phyloP scores from a whole-genome alignment of 1,140 invertebrate species.

The Conus ventricosus region DNA sequence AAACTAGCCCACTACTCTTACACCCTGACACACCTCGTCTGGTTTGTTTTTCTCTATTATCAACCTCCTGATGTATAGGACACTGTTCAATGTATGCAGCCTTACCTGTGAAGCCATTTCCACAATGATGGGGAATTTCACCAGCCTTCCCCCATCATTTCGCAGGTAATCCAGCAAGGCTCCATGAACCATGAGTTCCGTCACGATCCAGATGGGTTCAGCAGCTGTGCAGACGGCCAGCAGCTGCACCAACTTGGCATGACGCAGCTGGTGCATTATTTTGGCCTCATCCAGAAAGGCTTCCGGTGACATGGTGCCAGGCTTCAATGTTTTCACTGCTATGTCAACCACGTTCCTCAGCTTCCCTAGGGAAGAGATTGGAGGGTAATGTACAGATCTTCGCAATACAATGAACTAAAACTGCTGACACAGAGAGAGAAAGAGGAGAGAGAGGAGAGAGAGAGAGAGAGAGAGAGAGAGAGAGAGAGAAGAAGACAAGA shows the following conservation, averaged over 20 bases:
- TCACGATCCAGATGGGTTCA: slow-evolving; percentile 99
- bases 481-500: too few species aligned
- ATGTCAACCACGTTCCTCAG: slow-evolving; percentile 95
- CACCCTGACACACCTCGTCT: too few species aligned
- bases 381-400: background rate
- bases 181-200: slow-evolving; percentile 98
- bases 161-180: slow-evolving; percentile 85
- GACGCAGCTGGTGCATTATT: slow-evolving; percentile 97
- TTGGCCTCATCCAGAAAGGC: slow-evolving; percentile 99
- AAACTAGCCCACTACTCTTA: too few species aligned
- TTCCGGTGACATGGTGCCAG: slow-evolving; percentile 96
- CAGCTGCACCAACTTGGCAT: slow-evolving; percentile 89
- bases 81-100: too few species aligned
- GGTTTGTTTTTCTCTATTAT: too few species aligned
- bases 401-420: background rate
- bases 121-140: slow-evolving; percentile 89
- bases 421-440: too few species aligned
- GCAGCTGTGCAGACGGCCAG: slow-evolving; percentile 98
- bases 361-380: slow-evolving; percentile 77
- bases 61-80: too few species aligned
- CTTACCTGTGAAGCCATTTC: slow-evolving; percentile 95
- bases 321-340: slow-evolving; percentile 95
- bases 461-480: too few species aligned
- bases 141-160: slow-evolving; percentile 81
- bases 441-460: too few species aligned